phyloP scores from a whole-genome alignment of 1,140 invertebrate genomes.

The Physella acuta region DNA sequence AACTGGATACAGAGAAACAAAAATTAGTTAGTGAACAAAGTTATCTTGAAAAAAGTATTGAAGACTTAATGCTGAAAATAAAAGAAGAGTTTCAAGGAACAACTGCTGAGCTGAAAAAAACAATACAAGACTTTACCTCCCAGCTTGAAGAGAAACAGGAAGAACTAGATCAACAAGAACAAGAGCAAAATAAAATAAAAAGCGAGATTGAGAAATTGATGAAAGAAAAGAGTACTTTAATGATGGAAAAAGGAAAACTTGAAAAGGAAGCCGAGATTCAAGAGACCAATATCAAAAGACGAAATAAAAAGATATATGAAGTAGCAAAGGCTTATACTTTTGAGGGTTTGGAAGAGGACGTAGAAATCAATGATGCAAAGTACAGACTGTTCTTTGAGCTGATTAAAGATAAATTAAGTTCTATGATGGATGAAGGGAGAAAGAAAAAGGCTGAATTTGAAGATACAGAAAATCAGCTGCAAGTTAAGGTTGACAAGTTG shows the following conservation, averaged over 20 bases:
- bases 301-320: slow-evolving; percentile 43
- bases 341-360: slow-evolving; percentile 40
- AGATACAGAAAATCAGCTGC: slow-evolving; percentile 41
- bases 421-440: slow-evolving; percentile 33
- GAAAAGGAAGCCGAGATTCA: slow-evolving; percentile 52
- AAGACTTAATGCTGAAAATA: slow-evolving; percentile 47
- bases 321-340: slow-evolving; percentile 50
- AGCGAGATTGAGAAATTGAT: slow-evolving; percentile 37
- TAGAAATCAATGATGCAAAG: slow-evolving; percentile 32
- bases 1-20: slow-evolving; percentile 45
- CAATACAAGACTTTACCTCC: slow-evolving; percentile 46
- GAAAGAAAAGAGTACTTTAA: slow-evolving; percentile 37
- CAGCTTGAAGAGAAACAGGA: slow-evolving; percentile 44
- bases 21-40: slow-evolving; percentile 46
- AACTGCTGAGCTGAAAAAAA: slow-evolving; percentile 45
- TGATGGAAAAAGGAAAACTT: slow-evolving; percentile 50
- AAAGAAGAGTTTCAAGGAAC: slow-evolving; percentile 53
- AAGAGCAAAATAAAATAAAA: slow-evolving; percentile 23
- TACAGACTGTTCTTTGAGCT: slow-evolving; percentile 43
- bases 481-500: slow-evolving; percentile 47
- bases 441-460: slow-evolving; percentile 48
- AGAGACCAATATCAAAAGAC: slow-evolving; percentile 41
- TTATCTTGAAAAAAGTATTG: slow-evolving; percentile 41
- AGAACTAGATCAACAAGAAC: slow-evolving; percentile 32
- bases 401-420: slow-evolving; percentile 36